Evolutionary conservation across 1,140 invertebrate species (phyloP), one percentile per base, ranked within the genome.

Genomic region (Bombus confusus): DNA sequence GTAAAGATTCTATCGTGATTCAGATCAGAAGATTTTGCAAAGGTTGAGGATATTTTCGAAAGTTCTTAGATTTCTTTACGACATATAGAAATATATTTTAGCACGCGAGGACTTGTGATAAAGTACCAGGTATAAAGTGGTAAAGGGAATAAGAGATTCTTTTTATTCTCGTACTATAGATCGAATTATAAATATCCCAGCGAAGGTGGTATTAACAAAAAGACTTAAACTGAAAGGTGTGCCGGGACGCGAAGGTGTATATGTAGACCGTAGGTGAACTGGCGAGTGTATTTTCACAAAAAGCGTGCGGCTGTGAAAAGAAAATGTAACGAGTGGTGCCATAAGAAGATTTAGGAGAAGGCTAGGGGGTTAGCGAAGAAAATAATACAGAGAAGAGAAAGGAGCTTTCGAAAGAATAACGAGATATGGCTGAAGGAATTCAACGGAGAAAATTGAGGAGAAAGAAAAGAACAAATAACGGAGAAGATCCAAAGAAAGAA

Each of bases 331-430:
- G 69, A 84, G 82, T 71, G 52, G 31, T 57, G 83, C 22, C 39
- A 52, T 80, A 80, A 80, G 76, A 85, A 80, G 77, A 85, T 85
- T 85, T 85, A 34, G 15, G 25, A 39, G 34, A 37, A 78, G 47
- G 47, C 43, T 31, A 25, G 8, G 66, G 76, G 57, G 31, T 62
- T 47, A 37, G 77, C 37, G 75, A 64, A 52, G 83, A 37, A 85
- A 85, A 85, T 85, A 72, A 80, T 71, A 72, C 76, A 34, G 74
- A n/a, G 37, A 71, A 78, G 74, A 77, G 47, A 73, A 66, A 66
- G 80, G 72, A n/a, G 18, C 59, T 62, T 62, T n/a, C 37, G 25
- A 13, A 22, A 13, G 43, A 41, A 25, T 31, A 25, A 43, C 18
- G 39, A 34, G 34, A 37, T 22, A 25, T 12, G 15, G 5, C 18